Evolutionary conservation across 1,140 invertebrate species (phyloP), one percentile per base, ranked within the genome.

Genomic region (Aphelenchoides avenae): DNA sequence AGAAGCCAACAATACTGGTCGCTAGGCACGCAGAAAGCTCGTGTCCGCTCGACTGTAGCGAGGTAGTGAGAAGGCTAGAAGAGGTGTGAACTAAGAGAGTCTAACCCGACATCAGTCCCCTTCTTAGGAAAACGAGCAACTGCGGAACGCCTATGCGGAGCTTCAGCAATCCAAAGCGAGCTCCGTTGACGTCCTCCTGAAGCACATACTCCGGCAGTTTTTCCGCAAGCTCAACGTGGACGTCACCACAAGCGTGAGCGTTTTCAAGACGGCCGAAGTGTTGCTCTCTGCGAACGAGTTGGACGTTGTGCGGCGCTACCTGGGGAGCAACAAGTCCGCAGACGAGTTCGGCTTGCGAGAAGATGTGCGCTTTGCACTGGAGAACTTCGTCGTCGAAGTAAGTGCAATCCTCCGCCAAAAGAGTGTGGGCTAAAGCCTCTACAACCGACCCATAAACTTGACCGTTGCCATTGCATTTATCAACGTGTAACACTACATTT

Each of bases 111-210:
- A 22, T 56, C 18, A 50, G 51, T 6, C 5, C 20, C 29, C 49
- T 24, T n/a, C 66, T 57, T 20, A 58, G 57, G 52, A 55, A 6
- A 44, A 60, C 33, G 26, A 50, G 15, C 20, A 59, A 31, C 22
- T 62, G 9, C 24, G 27, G 4, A 18, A 18, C 9, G 24, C 34
- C 26, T 4, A 56, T 41, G 15, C 43, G 6, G 18, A 5, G 7
- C 2, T 37, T 6, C 49, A 20, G 13, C 5, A 15, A 7, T 15
- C 27, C 11, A n/a, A 36, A n/a, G 56, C 40, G 13, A 70, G 54
- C 48, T 64, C 66, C 0, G 66, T 69, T 13, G 63, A 65, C 31
- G 48, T 61, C 24, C 43, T 65, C 1, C 26, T 65, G 65, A 65
- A 65, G n/a, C 63, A 70, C 41, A 50, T 65, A 29, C 27, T 65